These are phyloP conservation scores for Cottus gobio DNA, from an alignment of 2,113 vertebrate species.

Conservation along the genomic window DNA sequence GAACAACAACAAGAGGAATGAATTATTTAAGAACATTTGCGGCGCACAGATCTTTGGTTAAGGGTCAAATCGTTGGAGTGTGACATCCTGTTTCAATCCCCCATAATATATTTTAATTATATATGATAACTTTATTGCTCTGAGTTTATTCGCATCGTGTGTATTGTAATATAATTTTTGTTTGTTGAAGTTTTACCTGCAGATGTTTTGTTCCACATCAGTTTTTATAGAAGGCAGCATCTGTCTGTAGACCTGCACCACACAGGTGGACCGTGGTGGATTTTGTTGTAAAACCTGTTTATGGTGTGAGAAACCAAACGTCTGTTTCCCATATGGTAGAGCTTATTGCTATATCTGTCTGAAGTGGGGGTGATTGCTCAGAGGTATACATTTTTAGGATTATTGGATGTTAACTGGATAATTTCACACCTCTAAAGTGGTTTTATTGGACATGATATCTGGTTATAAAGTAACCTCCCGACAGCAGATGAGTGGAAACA, in stretches of 20 bases:
- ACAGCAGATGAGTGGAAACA: background rate
- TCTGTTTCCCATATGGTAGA: background rate
- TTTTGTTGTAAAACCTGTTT: too few species aligned
- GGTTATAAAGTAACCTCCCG: background rate
- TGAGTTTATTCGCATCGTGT: constrained; percentile 37
- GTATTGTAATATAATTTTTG: constrained; percentile 40
- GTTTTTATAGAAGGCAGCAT: constrained; percentile 20
- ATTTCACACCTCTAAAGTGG: too few species aligned
- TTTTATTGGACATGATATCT: background rate
- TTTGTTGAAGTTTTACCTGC: constrained; percentile 15
- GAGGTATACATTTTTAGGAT: background rate
- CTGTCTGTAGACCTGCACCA: too few species aligned
- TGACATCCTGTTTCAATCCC: constrained; percentile 29
- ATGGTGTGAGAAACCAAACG: too few species aligned
- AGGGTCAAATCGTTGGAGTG: constrained; percentile 73
- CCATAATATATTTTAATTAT: constrained; percentile 57
- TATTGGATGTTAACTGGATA: background rate
- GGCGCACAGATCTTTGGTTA: constrained; percentile 70
- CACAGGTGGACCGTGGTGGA: too few species aligned
- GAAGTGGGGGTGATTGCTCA: too few species aligned
- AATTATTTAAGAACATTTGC: constrained; percentile 67
- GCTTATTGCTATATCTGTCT: background rate
- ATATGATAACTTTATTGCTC: constrained; percentile 50
- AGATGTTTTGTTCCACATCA: constrained; percentile 3
- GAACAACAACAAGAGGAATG: background rate